phyloP scores from a whole-genome alignment of 2,888 invertebrate species.

The Caenorhabditis japonica region DNA sequence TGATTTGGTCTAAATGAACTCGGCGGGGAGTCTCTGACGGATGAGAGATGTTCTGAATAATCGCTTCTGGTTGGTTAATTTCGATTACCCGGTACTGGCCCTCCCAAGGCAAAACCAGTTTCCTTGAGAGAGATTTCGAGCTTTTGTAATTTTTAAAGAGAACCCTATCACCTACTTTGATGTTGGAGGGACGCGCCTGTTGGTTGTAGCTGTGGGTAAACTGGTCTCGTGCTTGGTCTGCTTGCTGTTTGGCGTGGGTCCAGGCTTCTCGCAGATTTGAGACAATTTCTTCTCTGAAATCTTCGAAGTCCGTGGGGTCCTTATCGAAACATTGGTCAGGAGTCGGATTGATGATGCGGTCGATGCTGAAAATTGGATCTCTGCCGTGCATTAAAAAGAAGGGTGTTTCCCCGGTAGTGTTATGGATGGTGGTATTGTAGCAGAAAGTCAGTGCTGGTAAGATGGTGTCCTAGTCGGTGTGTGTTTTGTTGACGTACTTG shows the following conservation, averaged over 20 bases:
- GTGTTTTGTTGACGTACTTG: constrained; percentile 28
- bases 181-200: background rate
- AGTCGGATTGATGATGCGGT: constrained; percentile 33
- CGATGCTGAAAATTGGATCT: constrained; percentile 44
- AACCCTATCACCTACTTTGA: constrained; percentile 17
- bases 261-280: constrained; percentile 6
- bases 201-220: background rate
- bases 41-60: background rate
- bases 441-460: constrained; percentile 19
- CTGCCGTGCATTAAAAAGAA: constrained; percentile 50
- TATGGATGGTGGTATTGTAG: constrained; percentile 52
- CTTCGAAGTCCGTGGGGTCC: background rate
- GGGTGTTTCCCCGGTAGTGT: constrained; percentile 43
- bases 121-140: background rate
- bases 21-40: background rate
- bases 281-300: background rate
- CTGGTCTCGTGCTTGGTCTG: background rate
- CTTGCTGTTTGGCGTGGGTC: background rate
- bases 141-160: background rate
- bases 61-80: background rate
- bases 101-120: constrained; percentile 11
- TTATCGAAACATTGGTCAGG: background rate
- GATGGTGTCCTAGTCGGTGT: constrained; percentile 39
- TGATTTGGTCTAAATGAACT: constrained; percentile 20
- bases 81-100: constrained; percentile 12